Evolutionary conservation across 2,888 invertebrate species (phyloP).

Genomic region (Pseudococcus longispinus): DNA sequence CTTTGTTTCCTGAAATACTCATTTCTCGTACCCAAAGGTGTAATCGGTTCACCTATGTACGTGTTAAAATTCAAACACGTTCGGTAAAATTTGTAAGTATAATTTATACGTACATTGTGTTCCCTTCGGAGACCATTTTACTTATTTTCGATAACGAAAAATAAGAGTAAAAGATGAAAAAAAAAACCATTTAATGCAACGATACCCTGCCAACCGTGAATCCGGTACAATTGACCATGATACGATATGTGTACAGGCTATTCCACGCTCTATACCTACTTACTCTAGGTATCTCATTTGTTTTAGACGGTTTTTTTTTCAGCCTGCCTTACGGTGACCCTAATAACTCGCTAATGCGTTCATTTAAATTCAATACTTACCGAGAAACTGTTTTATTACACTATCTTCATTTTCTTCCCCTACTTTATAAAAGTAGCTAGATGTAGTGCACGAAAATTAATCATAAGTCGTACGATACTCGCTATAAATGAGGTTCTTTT

Average conservation of each 20-base stretch:
- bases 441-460: background rate
- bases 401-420: background rate
- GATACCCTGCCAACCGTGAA: slow-evolving; percentile 54
- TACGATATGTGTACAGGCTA: slow-evolving; percentile 43
- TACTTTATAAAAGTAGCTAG: too few species aligned
- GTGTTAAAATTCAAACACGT: slow-evolving; percentile 16
- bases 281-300: slow-evolving; percentile 21
- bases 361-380: slow-evolving; percentile 53
- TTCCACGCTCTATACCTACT: background rate
- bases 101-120: slow-evolving; percentile 36
- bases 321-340: slow-evolving; percentile 27
- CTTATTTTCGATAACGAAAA: slow-evolving; percentile 30
- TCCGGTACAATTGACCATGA: slow-evolving; percentile 53
- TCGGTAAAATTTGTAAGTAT: background rate
- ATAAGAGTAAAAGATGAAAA: slow-evolving; percentile 26
- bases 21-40: background rate
- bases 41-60: background rate
- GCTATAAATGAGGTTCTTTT: too few species aligned
- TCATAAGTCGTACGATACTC: background rate
- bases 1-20: background rate
- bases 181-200: slow-evolving; percentile 7
- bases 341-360: slow-evolving; percentile 44
- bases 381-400: slow-evolving; percentile 35
- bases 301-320: slow-evolving; percentile 36
- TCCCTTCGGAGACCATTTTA: background rate